Percentiles rank a stretch among this genome's conserved stretches.
phyloP scores from a whole-genome alignment of 2,113 vertebrate species.

The Microtus richardsoni region DNA sequence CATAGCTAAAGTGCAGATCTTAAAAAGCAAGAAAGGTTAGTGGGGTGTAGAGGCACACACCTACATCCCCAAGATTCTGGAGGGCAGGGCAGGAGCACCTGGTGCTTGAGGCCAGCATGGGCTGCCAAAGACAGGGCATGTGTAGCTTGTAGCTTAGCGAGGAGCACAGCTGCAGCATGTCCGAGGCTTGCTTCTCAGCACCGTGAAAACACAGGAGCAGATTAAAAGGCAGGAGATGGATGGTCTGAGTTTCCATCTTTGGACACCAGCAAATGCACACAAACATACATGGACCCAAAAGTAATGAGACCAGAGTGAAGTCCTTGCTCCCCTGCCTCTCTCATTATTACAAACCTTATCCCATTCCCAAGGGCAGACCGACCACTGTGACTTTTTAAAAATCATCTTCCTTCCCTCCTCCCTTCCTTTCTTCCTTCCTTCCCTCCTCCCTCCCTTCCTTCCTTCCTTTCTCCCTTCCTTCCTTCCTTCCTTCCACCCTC shows the following conservation, averaged over 20 bases:
- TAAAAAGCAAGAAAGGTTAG: neutral
- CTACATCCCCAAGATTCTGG: neutral
- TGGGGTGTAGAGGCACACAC: neutral
- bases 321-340: neutral
- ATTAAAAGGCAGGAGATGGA: neutral
- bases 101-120: neutral
- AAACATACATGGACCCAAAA: neutral
- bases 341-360: neutral
- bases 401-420: too few species aligned
- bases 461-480: accelerated
- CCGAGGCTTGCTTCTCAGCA: neutral
- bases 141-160: neutral
- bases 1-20: neutral
- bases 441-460: accelerated
- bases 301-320: neutral
- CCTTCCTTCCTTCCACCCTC: too few species aligned
- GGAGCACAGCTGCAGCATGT: too few species aligned
- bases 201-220: neutral
- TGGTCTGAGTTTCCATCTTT: neutral
- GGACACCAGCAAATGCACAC: neutral
- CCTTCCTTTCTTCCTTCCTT: too few species aligned
- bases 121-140: neutral
- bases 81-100: neutral
- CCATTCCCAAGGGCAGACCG: neutral
- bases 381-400: neutral